Base-by-base conservation (phyloP, 2,888 invertebrate genomes). In the Caenorhabditis uteleia region DNA sequence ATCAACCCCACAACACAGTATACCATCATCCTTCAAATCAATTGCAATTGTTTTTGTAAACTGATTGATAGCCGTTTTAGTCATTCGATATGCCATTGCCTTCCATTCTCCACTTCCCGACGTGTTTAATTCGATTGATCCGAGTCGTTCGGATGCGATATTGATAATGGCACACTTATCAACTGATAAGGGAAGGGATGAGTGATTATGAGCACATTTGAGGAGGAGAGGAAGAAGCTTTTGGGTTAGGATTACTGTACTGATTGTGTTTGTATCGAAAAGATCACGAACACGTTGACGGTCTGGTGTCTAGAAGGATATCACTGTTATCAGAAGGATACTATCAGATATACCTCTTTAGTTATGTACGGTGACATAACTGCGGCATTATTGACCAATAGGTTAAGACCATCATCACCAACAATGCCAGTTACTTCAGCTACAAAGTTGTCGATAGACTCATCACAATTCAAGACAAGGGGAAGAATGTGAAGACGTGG, bases 201-300 rank as follows among this genome's bases (percentile, higher is more conserved):
- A n/a, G n/a, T n/a, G 8, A 4, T 36, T 45, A 0, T 33, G 12
- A 0, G 70, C 44, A 6, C 66, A 55, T 33, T 44, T 42, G 10
- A 39, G 27, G 16, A 71, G 60, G 3, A 71, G 46, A 7, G 68
- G 68, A 4, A 71, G 49, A 6, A 68, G 33, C 12, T 59, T 57
- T 27, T 70, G 70, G 18, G 67, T 70, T 5, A 70, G 21, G 18
- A 70, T 23, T 3, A 60, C 64, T 3, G 64, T 55, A 8, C 53
- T 50, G 20, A 64, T 31, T 0, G 91, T 89, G 84, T 93, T 93
- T 2, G 90, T 87, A 7, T 88, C 86, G 69, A 90, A 88, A 57
- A 89, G 88, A 12, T 90, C 88, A 49, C 89, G 79, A 73, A 93
- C 90, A 3, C 31, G 25, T 0, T 36, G 7, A 8, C 70, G 49